Evolutionary conservation across 2,797 vertebrate species (phyloP).

Genomic region (Manis javanica): DNA sequence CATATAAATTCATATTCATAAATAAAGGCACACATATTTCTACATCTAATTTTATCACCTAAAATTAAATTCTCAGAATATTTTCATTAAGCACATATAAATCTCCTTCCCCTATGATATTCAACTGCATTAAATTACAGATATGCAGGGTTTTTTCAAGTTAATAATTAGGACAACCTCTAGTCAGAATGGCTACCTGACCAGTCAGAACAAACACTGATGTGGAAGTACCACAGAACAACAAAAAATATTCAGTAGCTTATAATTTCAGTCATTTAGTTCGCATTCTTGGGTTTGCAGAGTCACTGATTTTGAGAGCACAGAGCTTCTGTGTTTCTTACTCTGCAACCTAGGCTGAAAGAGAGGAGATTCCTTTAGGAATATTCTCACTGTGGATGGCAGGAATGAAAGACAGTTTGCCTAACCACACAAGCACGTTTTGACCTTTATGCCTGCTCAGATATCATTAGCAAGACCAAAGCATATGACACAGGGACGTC

Average conservation of each 20-base stretch:
- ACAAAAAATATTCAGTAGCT: not conserved
- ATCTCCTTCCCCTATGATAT: not conserved
- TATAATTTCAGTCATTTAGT: not conserved
- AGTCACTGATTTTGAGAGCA: not conserved
- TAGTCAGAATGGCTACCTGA: not conserved
- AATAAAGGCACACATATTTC: not conserved
- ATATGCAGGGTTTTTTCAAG: not conserved
- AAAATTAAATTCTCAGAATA: not conserved
- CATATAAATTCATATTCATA: not conserved
- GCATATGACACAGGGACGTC: not conserved
- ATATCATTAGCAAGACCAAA: not conserved
- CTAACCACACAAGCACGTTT: not conserved
- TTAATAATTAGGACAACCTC: not conserved
- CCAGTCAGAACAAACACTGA: not conserved
- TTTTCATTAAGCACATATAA: not conserved
- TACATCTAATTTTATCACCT: not conserved
- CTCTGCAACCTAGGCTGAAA: not conserved
- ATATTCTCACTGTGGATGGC: not conserved
- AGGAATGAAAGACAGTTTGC: not conserved
- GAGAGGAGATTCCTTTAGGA: not conserved
- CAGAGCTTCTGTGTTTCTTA: not conserved
- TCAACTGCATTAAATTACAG: not conserved
- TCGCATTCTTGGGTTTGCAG: not conserved
- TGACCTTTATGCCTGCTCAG: not conserved
- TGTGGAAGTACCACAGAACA: not conserved